Base-by-base conservation (phyloP, 2,888 invertebrate genomes). In the Habrosyne pyritoides region DNA sequence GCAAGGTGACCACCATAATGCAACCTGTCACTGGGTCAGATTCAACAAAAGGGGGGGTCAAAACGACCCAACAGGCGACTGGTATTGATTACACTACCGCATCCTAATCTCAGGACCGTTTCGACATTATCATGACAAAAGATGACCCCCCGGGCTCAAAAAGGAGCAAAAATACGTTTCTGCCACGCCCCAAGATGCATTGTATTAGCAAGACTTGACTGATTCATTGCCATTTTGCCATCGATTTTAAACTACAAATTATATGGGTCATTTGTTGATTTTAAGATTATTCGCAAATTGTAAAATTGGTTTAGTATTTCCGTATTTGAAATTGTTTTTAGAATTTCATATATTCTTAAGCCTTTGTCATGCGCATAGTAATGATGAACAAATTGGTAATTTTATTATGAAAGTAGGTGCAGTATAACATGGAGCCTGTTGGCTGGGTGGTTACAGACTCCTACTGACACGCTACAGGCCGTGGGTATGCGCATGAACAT, bases 1-100 rank as follows among this genome's bases (percentile, higher is more conserved):
- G 63, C 75, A 63, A 73, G 73, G 69, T 78, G 79, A 76, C 75
- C 76, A 69, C 22, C 55, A 76, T 67, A 79, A 75, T 73, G 60
- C 79, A 80, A 91, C 90, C 88, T 91, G 91, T 76, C 75, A 71
- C 58, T 72, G 77, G 89, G 89, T 89, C 87, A 90, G 64, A 66
- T 52, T 52, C 57, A 69, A 86, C 82, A 84, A 88, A 79, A 75
- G 76, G 68, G 69, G n/a, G 56, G 71, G 71, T 69, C 71, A 72
- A 66, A 68, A 62, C 64, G 65, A 66, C 60, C 63, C 60, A 18
- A 18, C 42, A 42, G 18, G 42, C 42, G 42, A 42, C 42, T 8
- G 10, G 67, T 79, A 84, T 83, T 76, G 81, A 83, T 81, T 81
- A 71, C 76, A 73, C 78, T 77, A 70, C 79, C 77, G 80, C 77